A percentile compares a stretch with the other conserved stretches of the same genome.
phyloP scores from a whole-genome alignment of 2,888 invertebrate genomes.

The Tenodera sinensis region DNA sequence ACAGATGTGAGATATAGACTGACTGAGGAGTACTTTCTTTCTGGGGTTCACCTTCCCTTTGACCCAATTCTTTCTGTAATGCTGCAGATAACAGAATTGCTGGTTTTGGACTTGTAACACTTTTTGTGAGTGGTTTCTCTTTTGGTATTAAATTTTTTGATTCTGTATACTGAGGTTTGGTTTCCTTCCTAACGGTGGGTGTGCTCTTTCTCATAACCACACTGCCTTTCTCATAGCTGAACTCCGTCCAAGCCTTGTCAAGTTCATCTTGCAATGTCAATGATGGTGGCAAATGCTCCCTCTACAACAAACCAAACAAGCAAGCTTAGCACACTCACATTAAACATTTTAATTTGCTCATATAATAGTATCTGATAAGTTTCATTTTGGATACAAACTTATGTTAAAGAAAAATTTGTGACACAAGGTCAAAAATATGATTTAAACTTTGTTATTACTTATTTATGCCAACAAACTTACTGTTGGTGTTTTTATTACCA shows the following conservation, averaged over 20 bases:
- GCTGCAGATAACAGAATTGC: neutral
- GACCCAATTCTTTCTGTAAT: neutral
- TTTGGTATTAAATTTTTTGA: neutral
- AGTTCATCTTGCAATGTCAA: neutral
- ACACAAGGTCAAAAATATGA: no score
- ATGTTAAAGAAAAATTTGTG: no score
- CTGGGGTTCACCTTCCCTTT: neutral
- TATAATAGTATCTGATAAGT: no score
- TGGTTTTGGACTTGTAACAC: neutral
- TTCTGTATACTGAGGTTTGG: neutral
- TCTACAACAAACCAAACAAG: neutral
- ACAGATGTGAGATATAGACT: neutral
- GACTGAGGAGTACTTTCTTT: neutral
- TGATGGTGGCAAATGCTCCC: neutral
- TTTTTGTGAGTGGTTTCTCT: neutral
- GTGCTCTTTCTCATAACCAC: neutral
- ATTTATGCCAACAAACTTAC: no score
- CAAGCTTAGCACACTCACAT: neutral
- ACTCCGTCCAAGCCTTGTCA: neutral
- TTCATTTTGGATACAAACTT: no score
- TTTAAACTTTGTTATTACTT: no score
- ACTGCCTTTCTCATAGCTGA: neutral
- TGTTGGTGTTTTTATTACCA: no score
- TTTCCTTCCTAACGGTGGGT: neutral
- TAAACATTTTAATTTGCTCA: neutral